Evolutionary conservation across 1,140 invertebrate genomes (phyloP).

Genomic region (Phortica variegata): DNA sequence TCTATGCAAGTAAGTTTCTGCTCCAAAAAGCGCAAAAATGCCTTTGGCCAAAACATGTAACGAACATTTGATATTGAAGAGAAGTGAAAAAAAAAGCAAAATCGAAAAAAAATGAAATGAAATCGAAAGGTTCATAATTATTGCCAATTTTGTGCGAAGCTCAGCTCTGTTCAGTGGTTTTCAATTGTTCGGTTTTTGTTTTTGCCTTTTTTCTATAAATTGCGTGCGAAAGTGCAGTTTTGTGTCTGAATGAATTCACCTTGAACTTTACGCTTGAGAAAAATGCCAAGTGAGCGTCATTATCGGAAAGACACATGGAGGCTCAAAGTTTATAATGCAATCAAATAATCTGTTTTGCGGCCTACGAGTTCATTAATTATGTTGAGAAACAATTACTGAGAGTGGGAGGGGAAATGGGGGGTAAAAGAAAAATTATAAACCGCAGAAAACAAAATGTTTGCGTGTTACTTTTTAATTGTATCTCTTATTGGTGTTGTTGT

Average conservation of each 20-base stretch:
- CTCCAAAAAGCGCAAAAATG: conserved; percentile 52
- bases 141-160: neutral
- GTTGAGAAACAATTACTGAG: conserved; percentile 30
- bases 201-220: conserved; percentile 3
- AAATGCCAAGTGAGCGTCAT: too few relatives aligned
- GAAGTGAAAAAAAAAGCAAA: neutral
- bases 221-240: conserved; percentile 37
- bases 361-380: conserved; percentile 32
- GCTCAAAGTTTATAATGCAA: too few relatives aligned
- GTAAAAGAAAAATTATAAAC: too few relatives aligned
- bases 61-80: neutral
- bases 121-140: conserved; percentile 30
- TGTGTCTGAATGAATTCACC: conserved; percentile 19
- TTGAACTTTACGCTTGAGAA: conserved; percentile 32
- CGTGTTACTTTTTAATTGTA: too few relatives aligned
- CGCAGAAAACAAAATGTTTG: too few relatives aligned
- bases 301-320: too few relatives aligned
- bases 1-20: too few relatives aligned
- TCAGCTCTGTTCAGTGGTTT: too few relatives aligned
- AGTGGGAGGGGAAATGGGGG: too few relatives aligned
- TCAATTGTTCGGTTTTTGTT: too few relatives aligned
- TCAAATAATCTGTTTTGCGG: too few relatives aligned
- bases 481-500: too few relatives aligned
- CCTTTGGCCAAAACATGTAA: conserved; percentile 42
- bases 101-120: conserved; percentile 25